Base-by-base conservation (phyloP, 2,888 invertebrate genomes). In the Lagria hirta region DNA sequence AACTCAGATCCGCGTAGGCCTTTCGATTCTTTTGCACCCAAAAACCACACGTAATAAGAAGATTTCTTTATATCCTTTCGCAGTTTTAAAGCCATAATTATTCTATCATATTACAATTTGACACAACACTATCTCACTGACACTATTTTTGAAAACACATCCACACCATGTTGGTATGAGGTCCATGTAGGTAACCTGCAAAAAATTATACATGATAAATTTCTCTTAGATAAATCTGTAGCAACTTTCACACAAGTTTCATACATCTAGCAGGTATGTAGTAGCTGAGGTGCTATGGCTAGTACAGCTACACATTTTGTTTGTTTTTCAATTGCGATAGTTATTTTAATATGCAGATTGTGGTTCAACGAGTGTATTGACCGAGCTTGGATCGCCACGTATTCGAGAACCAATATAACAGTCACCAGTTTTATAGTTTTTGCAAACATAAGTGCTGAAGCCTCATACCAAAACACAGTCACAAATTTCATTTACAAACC, bases 11-110 rank as follows among this genome's bases (percentile, higher is more conserved):
- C 93, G 0, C 90, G 75, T 14, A 93, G 74, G 0, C 91, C 95
- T 58, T 89, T 84, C 43, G 92, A 89, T 75, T 97, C 96, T 75
- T 94, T 89, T 60, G 96, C 95, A 12, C 97, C 97, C 63, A 97
- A 80, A 76, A 96, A 91, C 88, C 90, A 90, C 51, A 91, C 90
- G 74, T 91, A 91, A 75, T 90, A 91, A 20, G 89, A 89, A 45
- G 89, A 88, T 69, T 91, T 91, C 74, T 90, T 91, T 62, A 90
- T 86, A 70, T 91, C 90, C 72, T 88, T 88, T 70, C 86, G 83
- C 60, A 86, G 71, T 74, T 86, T 81, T 66, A 88, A 75, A 69
- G 88, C 88, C 88, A 88, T 88, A 14, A n/a, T n/a, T n/a, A n/a
- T n/a, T n/a, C n/a, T n/a, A n/a, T n/a, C 8, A 7, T 30, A 16